phyloP scores from a whole-genome alignment of 53 echinoderm and acorn worm species.

The Echinometra lucunter region DNA sequence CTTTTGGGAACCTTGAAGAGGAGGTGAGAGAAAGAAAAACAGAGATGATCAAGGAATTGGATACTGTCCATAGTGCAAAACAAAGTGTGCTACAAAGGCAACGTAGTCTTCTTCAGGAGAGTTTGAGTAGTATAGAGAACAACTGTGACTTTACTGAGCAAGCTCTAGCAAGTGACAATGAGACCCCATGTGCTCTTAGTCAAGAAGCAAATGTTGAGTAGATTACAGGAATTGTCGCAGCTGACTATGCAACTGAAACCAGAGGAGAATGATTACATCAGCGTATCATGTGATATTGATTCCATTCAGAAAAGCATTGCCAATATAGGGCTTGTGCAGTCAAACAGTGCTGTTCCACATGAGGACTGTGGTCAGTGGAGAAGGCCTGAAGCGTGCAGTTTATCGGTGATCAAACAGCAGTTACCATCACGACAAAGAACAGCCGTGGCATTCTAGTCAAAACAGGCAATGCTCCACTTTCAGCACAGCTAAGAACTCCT shows the following conservation, averaged over 20 bases:
- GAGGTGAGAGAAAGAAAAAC: constrained; percentile 84
- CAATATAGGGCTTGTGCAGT: constrained; percentile 85
- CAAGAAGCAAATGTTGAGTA: constrained; percentile 93
- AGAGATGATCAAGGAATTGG: constrained; percentile 82
- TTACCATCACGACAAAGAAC: constrained; percentile 92
- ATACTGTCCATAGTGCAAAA: constrained; percentile 85
- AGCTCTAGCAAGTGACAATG: constrained; percentile 87
- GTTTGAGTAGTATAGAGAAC: constrained; percentile 85
- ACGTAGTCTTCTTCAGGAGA: constrained; percentile 79
- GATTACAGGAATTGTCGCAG: constrained; percentile 89
- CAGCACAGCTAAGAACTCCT: constrained; percentile 84
- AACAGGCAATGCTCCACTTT: constrained; percentile 82
- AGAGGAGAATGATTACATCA: constrained; percentile 94
- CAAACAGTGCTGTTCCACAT: constrained; percentile 95
- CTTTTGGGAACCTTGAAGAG: constrained; percentile 84
- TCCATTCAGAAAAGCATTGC: constrained; percentile 87
- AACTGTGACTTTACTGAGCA: constrained; percentile 97
- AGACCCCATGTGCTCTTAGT: constrained; percentile 92
- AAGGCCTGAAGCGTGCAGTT: constrained; percentile 92
- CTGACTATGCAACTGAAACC: constrained; percentile 84
- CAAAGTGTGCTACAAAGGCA: constrained; percentile 90
- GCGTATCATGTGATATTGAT: constrained; percentile 79
- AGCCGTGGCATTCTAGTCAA: constrained; percentile 85
- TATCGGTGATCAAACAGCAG: constrained; percentile 88
- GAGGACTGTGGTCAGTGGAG: constrained; percentile 92